Evolutionary conservation across 2,797 vertebrate genomes (phyloP), one percentile per base, ranked within the genome.

Genomic region (Crypturellus tataupa): DNA sequence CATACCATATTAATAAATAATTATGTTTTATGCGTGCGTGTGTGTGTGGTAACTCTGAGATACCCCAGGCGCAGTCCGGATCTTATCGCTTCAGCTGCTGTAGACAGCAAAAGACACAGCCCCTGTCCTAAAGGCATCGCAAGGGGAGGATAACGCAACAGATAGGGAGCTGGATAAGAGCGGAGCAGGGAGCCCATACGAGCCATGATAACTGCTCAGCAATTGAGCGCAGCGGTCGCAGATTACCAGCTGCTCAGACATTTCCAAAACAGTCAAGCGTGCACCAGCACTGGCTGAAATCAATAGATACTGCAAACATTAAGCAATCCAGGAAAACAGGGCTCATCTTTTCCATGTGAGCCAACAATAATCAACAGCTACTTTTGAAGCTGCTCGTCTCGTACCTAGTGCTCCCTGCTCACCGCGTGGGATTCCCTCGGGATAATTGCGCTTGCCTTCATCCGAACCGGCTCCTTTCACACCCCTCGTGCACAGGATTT

Each of bases 1-100:
- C 76, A 85, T 83, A 40, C 27, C 64, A 17, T 87, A 93, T 95
- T 84, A 96, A 93, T 95, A 91, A 89, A 85, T 91, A 79, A 95
- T 93, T 85, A 80, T 29, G 71, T 62, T 35, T 62, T 35, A 24
- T 62, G 33, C 19, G 33, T 62, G 53, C 17, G 10, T n/a, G 51
- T 7, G 29, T 82, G 65, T 69, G 35, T 6, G 1, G 63, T 42
- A 76, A 63, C 79, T 87, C 94, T 73, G 93, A 81, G 93, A 87
- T 92, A 67, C n/a, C 69, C 29, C 24, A 47, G 19, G 35, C 1
- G 0, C 33, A 89, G 81, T 37, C 84, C 55, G 62, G 89, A 69
- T 89, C 87, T 85, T 87, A 93, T 92, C 85, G 69, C n/a, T 70
- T 78, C 58, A 51, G 46, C 3, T 83, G 47, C 86, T 68, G 72